Conservation (phyloP, 2,797 vertebrate species). For the Heteromormyrus szaboi region DNA sequence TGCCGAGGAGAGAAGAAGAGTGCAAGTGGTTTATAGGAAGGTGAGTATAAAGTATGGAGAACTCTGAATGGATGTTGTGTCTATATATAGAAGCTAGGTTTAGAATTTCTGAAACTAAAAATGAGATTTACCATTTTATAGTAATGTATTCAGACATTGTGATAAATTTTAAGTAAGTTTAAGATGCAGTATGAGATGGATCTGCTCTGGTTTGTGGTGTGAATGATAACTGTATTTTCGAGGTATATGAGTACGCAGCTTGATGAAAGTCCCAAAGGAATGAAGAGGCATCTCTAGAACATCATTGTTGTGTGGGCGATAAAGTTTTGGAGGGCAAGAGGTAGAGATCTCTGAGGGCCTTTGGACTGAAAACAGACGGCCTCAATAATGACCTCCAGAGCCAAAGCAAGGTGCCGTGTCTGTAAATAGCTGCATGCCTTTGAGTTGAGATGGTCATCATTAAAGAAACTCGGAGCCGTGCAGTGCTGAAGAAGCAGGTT, state of each 20-base stretch:
- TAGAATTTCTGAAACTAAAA: neutral
- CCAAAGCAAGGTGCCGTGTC: neutral
- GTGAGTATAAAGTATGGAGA: neutral
- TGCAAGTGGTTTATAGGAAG: neutral
- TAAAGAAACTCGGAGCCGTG: neutral
- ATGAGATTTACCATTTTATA: neutral
- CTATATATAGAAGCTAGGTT: neutral
- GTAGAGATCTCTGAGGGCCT: neutral
- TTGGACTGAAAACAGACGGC: neutral
- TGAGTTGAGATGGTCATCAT: neutral
- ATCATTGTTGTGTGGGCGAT: neutral
- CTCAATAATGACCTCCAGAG: neutral
- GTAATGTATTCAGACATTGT: neutral
- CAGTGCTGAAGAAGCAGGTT: neutral
- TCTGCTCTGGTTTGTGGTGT: neutral
- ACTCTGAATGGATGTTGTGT: neutral
- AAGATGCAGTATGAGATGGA: neutral
- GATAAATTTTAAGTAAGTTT: neutral
- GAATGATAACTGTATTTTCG: neutral
- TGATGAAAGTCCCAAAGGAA: neutral
- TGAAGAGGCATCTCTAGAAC: neutral
- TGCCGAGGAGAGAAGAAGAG: neutral
- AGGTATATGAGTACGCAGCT: neutral
- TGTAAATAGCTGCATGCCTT: neutral
- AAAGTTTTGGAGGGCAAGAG: neutral